Conservation (phyloP, 2,797 vertebrate species). For the Acanthiza pusilla region DNA sequence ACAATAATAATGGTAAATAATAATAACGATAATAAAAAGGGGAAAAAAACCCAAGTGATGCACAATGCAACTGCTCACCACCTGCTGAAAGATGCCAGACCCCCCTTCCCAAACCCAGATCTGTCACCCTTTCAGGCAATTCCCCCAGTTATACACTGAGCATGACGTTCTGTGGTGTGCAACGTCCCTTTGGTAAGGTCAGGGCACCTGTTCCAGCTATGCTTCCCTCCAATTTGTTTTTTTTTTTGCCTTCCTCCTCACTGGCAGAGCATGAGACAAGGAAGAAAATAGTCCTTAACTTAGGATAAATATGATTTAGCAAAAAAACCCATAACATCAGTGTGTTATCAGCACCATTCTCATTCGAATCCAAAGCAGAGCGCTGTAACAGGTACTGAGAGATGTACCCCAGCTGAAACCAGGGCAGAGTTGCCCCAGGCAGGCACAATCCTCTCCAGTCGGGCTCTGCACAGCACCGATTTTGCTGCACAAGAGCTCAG, state of each 20-base stretch:
- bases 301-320: neutral
- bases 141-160: neutral
- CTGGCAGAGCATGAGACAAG: neutral
- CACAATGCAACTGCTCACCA: neutral
- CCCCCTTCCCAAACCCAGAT: neutral
- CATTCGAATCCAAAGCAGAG: accelerated
- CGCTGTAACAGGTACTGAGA: accelerated
- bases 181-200: neutral
- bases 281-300: neutral
- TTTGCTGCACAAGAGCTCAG: neutral
- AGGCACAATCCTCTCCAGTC: neutral
- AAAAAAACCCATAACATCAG: neutral
- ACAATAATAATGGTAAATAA: neutral
- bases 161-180: neutral
- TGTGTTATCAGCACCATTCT: accelerated
- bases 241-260: no score
- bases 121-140: accelerated
- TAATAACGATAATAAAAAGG: neutral
- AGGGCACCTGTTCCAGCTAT: neutral
- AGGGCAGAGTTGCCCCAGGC: neutral
- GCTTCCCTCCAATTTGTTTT: neutral
- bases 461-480: neutral
- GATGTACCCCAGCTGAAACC: accelerated
- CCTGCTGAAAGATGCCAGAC: neutral
- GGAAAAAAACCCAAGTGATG: no score